These are phyloP conservation scores for Philonicus albiceps DNA, from an alignment of 2,888 invertebrate genomes.

Conservation along the genomic window DNA sequence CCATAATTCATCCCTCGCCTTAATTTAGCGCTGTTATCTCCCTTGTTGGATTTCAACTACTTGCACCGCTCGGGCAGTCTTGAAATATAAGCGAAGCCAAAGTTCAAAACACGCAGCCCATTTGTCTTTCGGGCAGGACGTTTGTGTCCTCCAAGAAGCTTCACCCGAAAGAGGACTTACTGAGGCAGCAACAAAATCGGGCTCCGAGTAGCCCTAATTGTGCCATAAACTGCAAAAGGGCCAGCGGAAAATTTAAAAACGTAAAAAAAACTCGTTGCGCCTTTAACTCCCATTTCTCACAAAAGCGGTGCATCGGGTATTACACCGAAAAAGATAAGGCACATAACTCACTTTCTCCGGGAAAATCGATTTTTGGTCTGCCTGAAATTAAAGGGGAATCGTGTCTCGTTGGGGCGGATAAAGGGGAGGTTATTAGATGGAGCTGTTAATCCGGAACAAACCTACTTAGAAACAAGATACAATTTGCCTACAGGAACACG, in stretches of 20 bases:
- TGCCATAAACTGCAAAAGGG: neutral
- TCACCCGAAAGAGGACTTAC: neutral
- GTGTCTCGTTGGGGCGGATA: neutral
- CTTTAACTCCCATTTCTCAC: neutral
- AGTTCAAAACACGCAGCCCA: neutral
- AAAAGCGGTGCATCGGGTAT: neutral
- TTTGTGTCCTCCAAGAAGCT: neutral
- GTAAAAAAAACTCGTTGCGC: neutral
- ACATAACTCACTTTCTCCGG: neutral
- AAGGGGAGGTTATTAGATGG: neutral
- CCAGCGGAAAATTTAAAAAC: neutral
- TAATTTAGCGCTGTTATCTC: neutral
- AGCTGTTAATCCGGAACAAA: constrained; percentile 18
- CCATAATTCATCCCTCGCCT: neutral
- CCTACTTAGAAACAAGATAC: constrained; percentile 16
- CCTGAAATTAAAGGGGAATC: neutral
- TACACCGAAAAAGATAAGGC: neutral
- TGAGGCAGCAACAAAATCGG: neutral
- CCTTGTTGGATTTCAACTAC: neutral
- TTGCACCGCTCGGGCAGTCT: neutral
- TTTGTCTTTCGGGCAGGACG: neutral
- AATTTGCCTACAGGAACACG: neutral
- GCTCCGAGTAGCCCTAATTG: neutral
- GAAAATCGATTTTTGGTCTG: neutral
- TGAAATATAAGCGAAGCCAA: neutral